Evolutionary conservation across 2,888 invertebrate genomes (phyloP), one percentile per base, ranked within the genome.

Genomic region (Hirtodrosophila cameraria): DNA sequence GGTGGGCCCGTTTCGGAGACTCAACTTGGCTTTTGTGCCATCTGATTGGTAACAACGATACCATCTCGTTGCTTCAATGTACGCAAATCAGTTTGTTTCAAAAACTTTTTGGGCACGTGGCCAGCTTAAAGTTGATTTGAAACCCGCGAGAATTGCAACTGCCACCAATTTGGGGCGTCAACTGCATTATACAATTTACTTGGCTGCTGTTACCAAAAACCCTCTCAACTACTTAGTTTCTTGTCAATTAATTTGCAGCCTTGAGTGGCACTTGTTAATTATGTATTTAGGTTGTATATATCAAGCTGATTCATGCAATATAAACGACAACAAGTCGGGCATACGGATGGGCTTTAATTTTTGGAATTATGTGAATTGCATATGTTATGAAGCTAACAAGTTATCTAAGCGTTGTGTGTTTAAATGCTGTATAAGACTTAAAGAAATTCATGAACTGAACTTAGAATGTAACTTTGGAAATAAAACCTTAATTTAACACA

Each of bases 231-330:
- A 12, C 12, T 3, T 20, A 13, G 9, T 31, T 57, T 75, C 62
- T 62, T 63, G 55, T 63, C 71, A 61, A 67, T 71, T 58, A 71
- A 63, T 58, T 79, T 70, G 49, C 67, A 50, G 74, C 58, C 64
- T 76, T 68, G 64, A 64, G 75, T 75, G 75, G 72, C 72, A 79
- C 72, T 79, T 75, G 52, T 60, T 65, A 50, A 75, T 60, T 75
- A 54, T 12, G 7, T 38, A 4, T 25, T 16, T 35, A 25, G 11
- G 4, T 15, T 41, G 23, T 8, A 6, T 23, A 7, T 23, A 23
- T 38, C 9, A 13, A 33, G 15, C 23, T 3, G n/a, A 46, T 25
- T 13, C 25, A 12, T 35, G 41, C 15, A 31, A 50, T 57, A 27
- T 23, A n/a, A n/a, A 16, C 16, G 35, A 20, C 41, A 41, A 57